phyloP scores from a whole-genome alignment of 2,888 invertebrate genomes.

The Hoplodrina blanda region DNA sequence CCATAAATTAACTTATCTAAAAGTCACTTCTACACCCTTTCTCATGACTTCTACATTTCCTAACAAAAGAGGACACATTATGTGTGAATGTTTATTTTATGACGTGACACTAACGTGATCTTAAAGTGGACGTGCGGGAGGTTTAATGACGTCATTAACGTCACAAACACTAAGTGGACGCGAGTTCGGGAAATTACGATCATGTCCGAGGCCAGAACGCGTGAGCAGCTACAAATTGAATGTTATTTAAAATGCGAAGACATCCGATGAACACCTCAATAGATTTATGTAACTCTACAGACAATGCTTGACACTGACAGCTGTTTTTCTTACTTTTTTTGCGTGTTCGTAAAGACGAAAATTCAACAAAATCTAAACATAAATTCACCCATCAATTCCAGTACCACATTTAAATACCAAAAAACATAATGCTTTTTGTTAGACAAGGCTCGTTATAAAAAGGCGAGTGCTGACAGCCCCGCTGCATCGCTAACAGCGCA shows the following conservation, averaged over 20 bases:
- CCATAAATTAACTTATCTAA: conserved; percentile 7
- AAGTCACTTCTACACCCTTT: conserved; percentile 7
- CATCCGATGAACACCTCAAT: background rate
- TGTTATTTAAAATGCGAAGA: conserved; percentile 19
- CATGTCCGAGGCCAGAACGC: conserved; percentile 37
- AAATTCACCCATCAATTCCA: conserved; percentile 13
- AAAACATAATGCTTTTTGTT: conserved; percentile 59
- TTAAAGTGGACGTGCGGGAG: conserved; percentile 50
- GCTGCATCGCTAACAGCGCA: conserved; percentile 65
- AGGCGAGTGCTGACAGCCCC: conserved; percentile 73
- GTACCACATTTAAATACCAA: conserved; percentile 19
- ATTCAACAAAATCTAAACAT: background rate
- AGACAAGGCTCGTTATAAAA: conserved; percentile 64
- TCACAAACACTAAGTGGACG: conserved; percentile 58
- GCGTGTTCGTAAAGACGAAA: background rate
- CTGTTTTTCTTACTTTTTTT: background rate
- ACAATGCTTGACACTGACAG: background rate
- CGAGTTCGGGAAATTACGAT: conserved; percentile 53
- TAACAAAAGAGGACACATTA: conserved; percentile 48
- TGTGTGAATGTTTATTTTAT: conserved; percentile 60
- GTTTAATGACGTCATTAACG: conserved; percentile 64
- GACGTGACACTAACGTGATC: conserved; percentile 57
- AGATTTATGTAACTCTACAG: background rate
- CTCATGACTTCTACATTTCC: conserved; percentile 40
- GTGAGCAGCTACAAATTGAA: conserved; percentile 34